Evolutionary conservation across 2,888 invertebrate genomes (phyloP).

Genomic region (Drosophila parthenogenetica): DNA sequence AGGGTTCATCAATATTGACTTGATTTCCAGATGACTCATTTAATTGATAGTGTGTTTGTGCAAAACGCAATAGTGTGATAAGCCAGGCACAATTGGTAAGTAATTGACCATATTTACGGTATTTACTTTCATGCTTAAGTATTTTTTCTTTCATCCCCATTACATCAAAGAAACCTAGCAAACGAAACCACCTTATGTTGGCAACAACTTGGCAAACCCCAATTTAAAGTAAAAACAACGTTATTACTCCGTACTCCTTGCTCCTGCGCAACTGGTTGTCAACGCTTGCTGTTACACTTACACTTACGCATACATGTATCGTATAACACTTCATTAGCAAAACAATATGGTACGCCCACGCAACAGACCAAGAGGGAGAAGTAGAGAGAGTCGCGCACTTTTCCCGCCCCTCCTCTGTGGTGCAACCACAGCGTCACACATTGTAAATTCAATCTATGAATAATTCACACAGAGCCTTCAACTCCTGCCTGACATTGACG

Average conservation of each 20-base stretch:
- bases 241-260: slow-evolving; percentile 11
- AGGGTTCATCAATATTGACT: slow-evolving; percentile 29
- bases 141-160: too few species aligned
- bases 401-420: not conserved
- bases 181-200: slow-evolving; percentile 7
- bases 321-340: slow-evolving; percentile 70
- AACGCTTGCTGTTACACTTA: slow-evolving; percentile 61
- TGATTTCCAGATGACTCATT: slow-evolving; percentile 36
- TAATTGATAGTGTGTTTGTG: slow-evolving; percentile 23
- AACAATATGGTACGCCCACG: slow-evolving; percentile 75
- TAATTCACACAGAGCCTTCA: slow-evolving; percentile 65
- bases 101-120: not conserved
- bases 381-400: not conserved
- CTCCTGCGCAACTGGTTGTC: slow-evolving; percentile 59
- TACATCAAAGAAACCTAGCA: not conserved
- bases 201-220: not conserved
- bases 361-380: not conserved
- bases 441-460: slow-evolving; percentile 71
- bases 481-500: slow-evolving; percentile 71
- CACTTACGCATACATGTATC: slow-evolving; percentile 30
- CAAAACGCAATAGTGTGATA: slow-evolving; percentile 37
- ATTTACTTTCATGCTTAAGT: not conserved
- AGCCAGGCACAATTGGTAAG: slow-evolving; percentile 14
- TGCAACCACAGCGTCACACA: slow-evolving; percentile 25
- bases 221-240: slow-evolving; percentile 2